These are phyloP conservation scores for Megaceryle alcyon DNA, from an alignment of 2,797 vertebrate species.

Conservation along the genomic window DNA sequence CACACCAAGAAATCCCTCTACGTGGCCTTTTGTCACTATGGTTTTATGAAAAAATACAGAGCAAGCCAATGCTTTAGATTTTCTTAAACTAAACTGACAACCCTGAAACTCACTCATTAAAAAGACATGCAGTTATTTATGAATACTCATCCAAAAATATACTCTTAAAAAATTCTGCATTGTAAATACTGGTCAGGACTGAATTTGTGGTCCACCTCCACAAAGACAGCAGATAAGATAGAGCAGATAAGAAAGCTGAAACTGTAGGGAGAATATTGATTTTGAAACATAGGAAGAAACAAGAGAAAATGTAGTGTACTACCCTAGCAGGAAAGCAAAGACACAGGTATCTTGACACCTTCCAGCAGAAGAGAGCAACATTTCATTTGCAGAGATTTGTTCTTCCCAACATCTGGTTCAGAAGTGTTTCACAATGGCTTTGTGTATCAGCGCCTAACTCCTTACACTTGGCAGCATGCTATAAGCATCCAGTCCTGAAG, in stretches of 20 bases:
- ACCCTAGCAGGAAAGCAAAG: neutral
- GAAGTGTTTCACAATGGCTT: neutral
- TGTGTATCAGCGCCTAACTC: neutral
- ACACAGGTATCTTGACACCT: neutral
- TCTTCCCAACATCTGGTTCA: neutral
- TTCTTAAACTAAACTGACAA: neutral
- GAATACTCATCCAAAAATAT: neutral
- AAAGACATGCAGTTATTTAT: neutral
- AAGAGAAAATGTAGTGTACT: slow-evolving; percentile 1
- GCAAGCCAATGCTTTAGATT: neutral
- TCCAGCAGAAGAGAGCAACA: neutral
- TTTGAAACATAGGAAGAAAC: slow-evolving; percentile 32
- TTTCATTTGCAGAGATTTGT: neutral
- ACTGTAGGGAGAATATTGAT: slow-evolving; percentile 26
- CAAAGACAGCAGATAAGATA: neutral
- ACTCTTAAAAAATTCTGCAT: neutral
- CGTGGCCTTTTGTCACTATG: neutral
- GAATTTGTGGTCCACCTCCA: neutral
- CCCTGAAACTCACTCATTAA: neutral
- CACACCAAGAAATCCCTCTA: neutral
- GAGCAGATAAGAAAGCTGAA: slow-evolving; percentile 21
- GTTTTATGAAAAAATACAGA: neutral
- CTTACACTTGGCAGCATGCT: no score
- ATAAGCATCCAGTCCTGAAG: neutral
- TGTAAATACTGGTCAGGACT: neutral